These are phyloP conservation scores for Dolichotis patagonum DNA, from an alignment of 2,113 vertebrate species.

Conservation along the genomic window DNA sequence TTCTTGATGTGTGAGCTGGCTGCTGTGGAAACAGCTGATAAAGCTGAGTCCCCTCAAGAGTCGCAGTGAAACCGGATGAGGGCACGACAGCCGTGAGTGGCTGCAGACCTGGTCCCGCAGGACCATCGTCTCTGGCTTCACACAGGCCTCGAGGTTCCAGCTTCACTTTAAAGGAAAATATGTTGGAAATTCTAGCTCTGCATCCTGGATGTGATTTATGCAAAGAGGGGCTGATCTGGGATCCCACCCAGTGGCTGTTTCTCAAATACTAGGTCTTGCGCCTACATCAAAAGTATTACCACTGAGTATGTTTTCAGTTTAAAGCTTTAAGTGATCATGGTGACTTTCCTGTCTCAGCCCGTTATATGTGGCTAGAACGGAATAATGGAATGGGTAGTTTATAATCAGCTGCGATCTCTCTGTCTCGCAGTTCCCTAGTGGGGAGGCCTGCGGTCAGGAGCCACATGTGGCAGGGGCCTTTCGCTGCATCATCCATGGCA, in stretches of 20 bases:
- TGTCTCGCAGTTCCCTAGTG: neutral
- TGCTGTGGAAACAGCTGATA: neutral
- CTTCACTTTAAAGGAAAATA: neutral
- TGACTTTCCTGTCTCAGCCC: neutral
- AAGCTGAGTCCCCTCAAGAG: neutral
- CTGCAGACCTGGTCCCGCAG: neutral
- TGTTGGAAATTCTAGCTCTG: neutral
- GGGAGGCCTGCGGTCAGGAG: neutral
- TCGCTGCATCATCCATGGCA: neutral
- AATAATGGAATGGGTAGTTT: neutral
- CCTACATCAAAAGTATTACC: neutral
- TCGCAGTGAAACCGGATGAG: too few relatives aligned
- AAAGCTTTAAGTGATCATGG: neutral
- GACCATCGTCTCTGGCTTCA: neutral
- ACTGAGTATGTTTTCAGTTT: neutral
- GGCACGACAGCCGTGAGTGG: neutral
- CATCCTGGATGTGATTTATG: neutral
- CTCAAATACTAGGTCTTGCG: neutral
- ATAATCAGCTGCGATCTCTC: neutral
- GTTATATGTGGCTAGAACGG: neutral
- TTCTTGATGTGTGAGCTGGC: neutral
- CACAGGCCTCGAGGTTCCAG: neutral
- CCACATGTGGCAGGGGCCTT: neutral
- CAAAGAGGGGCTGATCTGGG: neutral
- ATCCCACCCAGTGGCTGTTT: neutral